Percentiles rank a stretch among this genome's conserved stretches.
Evolutionary conservation across 1,140 invertebrate genomes (phyloP).

Genomic region (Drosophila yakuba): DNA sequence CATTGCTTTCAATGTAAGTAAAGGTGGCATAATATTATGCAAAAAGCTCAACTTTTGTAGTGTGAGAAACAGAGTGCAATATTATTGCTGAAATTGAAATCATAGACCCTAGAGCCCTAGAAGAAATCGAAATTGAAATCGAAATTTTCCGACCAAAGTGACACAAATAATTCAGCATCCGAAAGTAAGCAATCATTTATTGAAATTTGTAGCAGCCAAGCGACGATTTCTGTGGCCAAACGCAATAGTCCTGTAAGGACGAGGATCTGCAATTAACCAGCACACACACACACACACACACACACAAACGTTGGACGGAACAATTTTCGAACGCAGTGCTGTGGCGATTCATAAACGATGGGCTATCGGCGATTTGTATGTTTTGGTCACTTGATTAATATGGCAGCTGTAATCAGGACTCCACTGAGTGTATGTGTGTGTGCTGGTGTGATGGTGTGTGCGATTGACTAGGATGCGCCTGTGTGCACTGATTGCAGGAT

Average conservation of each 20-base stretch:
- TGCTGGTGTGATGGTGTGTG: background rate
- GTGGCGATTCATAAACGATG: conserved; percentile 33
- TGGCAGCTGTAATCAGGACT: conserved; percentile 32
- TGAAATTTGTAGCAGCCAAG: conserved; percentile 41
- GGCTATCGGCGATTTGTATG: conserved; percentile 29
- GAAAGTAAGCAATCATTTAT: conserved; percentile 60
- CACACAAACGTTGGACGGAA: conserved; percentile 9
- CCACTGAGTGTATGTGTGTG: background rate
- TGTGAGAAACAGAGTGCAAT: too few species aligned
- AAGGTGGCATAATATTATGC: too few species aligned
- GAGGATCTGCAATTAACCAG: conserved; percentile 44
- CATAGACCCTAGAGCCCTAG: too few species aligned
- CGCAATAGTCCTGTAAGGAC: background rate
- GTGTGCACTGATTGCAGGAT: conserved; percentile 51
- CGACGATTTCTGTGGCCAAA: conserved; percentile 19
- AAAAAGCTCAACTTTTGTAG: too few species aligned
- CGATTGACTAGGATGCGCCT: conserved; percentile 6
- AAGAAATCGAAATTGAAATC: too few species aligned
- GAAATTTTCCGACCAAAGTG: too few species aligned
- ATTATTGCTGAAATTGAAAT: too few species aligned
- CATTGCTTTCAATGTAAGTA: too few species aligned
- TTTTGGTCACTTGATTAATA: conserved; percentile 70
- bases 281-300: conserved; percentile 15
- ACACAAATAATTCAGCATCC: conserved; percentile 4
- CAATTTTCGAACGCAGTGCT: conserved; percentile 1